These are phyloP conservation scores for Drosophila macrospina DNA, from an alignment of 2,888 invertebrate species.

Conservation along the genomic window DNA sequence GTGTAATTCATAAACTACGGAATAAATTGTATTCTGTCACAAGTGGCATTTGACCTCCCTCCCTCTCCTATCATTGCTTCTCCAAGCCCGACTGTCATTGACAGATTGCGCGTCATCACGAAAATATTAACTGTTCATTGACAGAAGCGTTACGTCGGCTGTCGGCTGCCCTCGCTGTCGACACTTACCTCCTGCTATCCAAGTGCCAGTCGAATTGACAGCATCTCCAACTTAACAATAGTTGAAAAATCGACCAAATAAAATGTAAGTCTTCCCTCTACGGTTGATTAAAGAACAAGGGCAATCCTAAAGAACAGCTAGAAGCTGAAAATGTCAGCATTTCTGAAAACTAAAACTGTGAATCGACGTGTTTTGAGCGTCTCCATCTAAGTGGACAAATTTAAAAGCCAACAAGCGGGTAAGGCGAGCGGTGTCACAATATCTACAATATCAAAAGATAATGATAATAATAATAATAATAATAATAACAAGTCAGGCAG, in stretches of 20 bases:
- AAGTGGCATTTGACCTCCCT: constrained; percentile 12
- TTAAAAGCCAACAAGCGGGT: no score
- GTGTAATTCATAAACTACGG: constrained; percentile 65
- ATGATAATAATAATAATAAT: no score
- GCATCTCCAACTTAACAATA: constrained; percentile 28
- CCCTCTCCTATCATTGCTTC: background rate
- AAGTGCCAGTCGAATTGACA: constrained; percentile 26
- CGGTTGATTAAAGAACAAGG: constrained; percentile 8
- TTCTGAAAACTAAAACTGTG: no score
- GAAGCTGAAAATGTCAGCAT: no score
- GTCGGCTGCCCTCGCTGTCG: constrained; percentile 50
- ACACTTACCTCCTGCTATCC: constrained; percentile 39
- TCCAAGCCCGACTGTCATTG: constrained; percentile 68
- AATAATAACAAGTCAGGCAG: no score
- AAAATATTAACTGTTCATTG: constrained; percentile 81
- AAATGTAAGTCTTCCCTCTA: constrained; percentile 49
- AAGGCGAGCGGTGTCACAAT: no score
- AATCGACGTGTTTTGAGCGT: no score
- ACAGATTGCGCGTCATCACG: constrained; percentile 82
- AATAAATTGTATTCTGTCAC: constrained; percentile 45
- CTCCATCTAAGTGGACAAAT: no score
- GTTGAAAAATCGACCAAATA: constrained; percentile 63
- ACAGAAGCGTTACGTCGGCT: constrained; percentile 35
- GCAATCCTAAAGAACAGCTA: background rate
- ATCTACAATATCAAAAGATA: no score